Conservation (phyloP, 1,140 invertebrate species). For the Cotesia chilonis region DNA sequence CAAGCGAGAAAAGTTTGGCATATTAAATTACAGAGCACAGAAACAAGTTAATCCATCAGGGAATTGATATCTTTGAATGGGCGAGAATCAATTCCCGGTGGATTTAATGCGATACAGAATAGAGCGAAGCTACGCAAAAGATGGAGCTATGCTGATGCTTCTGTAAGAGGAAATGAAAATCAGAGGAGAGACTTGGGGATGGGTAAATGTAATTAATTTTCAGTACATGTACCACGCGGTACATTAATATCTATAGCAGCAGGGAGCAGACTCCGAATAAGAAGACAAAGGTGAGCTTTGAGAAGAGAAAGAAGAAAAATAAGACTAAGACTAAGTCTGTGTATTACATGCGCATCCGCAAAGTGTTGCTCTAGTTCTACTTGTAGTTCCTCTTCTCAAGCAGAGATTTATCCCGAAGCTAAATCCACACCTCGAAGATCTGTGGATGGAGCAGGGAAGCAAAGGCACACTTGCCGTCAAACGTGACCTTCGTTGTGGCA, state of each 20-base stretch:
- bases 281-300: not conserved
- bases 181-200: constrained; percentile 22
- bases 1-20: constrained; percentile 35
- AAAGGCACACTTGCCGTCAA: constrained; percentile 23
- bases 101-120: constrained; percentile 18
- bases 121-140: not conserved
- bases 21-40: constrained; percentile 36
- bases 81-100: constrained; percentile 8
- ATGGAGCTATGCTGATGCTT: not conserved
- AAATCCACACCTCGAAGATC: constrained; percentile 16
- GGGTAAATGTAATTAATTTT: constrained; percentile 38
- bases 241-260: constrained; percentile 5
- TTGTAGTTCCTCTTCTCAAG: not conserved
- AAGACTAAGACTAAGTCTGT: constrained; percentile 9
- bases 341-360: constrained; percentile 25
- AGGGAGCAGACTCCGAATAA: not conserved
- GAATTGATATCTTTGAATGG: constrained; percentile 36
- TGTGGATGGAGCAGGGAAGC: not conserved
- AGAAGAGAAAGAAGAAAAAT: not conserved
- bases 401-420: constrained; percentile 6
- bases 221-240: not conserved
- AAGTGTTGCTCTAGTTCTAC: constrained; percentile 11
- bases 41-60: constrained; percentile 38
- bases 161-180: constrained; percentile 34
- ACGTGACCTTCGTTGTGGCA: constrained; percentile 31